Base-by-base conservation (phyloP, 2,113 vertebrate genomes). In the Apodemus sylvaticus region DNA sequence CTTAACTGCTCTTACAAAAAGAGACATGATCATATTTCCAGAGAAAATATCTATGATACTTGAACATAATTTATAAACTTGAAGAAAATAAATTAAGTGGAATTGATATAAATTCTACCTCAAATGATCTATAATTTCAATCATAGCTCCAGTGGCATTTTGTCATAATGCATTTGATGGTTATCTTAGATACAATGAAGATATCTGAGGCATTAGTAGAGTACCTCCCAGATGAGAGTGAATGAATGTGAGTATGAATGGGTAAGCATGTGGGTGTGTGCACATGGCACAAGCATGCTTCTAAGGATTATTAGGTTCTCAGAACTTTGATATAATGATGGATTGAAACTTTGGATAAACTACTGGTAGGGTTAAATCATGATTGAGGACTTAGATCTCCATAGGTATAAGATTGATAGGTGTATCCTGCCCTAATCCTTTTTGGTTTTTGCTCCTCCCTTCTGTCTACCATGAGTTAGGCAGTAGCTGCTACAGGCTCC, bases 11-110 rank as follows among this genome's bases (percentile, higher is more conserved):
- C 26, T 31, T 85, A 31, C 89, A 93, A 16, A 68, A 89, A n/a
- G 10, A 86, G 14, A 83, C 79, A 68, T 39, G 87, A 93, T 93
- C 66, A 71, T 39, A 53, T 83, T 95, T 64, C 20, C 74, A 29
- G 26, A 70, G 31, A 81, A 96, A 94, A 36, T 83, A 1, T 85
- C 48, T 71, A 34, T 82, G 14, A 31, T 85, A 76, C 60, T 62
- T 76, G 34, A 97, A 92, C 90, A 88, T 36, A 73, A 51, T 66
- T 14, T 6, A 90, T 66, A 62, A 94, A 90, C 8, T 91, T 83
- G 11, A 42, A 94, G n/a, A 90, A 86, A 85, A 62, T 89, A 58
- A 89, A 51, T 48, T 39, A 78, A 66, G 34, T 94, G 42, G 22
- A 85, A 92, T 73, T 85, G 79, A 71, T 85, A 16, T 70, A 64